Conservation (phyloP, 2,797 vertebrate genomes). For the Borostomias antarcticus region DNA sequence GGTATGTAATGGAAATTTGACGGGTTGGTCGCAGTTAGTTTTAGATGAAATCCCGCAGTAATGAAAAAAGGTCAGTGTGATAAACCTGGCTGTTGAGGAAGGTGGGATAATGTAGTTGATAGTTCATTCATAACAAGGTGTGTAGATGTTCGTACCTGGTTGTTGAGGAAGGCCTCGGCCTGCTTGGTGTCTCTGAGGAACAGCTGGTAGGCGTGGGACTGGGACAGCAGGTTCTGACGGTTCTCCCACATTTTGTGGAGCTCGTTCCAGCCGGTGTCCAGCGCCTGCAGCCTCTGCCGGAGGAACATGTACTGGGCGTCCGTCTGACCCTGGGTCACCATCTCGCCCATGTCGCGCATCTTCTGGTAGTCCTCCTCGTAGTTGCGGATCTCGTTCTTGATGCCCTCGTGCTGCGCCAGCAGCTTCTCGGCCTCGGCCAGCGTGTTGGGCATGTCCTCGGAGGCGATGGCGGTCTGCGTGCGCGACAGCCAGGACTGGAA, state of each 20-base stretch:
- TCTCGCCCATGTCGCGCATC: slow-evolving; percentile 99
- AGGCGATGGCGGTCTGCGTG: slow-evolving; percentile 95
- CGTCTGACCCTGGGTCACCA: slow-evolving; percentile 96
- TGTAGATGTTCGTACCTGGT: slow-evolving; percentile 85
- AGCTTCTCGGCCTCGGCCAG: slow-evolving; percentile 94
- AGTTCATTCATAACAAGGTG: too few relatives aligned
- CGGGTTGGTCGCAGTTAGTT: too few relatives aligned
- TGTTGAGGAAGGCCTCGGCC: slow-evolving; percentile 82
- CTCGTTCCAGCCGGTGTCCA: slow-evolving; percentile 98
- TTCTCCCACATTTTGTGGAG: slow-evolving; percentile 99
- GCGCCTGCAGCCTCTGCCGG: slow-evolving; percentile 91
- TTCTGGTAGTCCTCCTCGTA: slow-evolving; percentile 99
- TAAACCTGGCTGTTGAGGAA: too few relatives aligned
- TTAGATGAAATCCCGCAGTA: too few relatives aligned
- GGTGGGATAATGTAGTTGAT: too few relatives aligned
- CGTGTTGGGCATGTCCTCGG: slow-evolving; percentile 97
- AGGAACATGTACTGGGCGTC: slow-evolving; percentile 98
- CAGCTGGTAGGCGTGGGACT: slow-evolving; percentile 96
- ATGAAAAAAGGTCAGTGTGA: too few relatives aligned
- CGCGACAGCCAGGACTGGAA: slow-evolving; percentile 98
- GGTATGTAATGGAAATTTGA: too few relatives aligned
- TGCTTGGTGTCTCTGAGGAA: slow-evolving; percentile 93
- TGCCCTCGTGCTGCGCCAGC: slow-evolving; percentile 93
- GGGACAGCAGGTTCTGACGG: slow-evolving; percentile 92
- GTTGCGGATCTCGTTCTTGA: slow-evolving; percentile 96